Base-by-base conservation (phyloP, 2,113 vertebrate genomes). In the Salvelinus fontinalis region DNA sequence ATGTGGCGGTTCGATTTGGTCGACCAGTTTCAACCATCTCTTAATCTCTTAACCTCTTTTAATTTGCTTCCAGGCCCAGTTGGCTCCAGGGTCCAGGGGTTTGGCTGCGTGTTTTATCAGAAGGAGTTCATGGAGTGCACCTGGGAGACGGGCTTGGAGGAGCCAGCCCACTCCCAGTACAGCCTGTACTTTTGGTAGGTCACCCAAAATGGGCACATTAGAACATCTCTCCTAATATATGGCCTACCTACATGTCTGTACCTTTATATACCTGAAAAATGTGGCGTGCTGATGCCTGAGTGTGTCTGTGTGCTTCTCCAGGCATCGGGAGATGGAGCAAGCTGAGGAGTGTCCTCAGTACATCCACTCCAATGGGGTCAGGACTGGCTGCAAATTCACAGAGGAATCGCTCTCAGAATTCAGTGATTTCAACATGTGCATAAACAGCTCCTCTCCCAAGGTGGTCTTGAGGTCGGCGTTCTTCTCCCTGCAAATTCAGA, bases 371-470 rank as follows among this genome's bases (percentile, higher is more conserved):
- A 62, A 65, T 0, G 89, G 89, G 0, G 1, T 73, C 34, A 92
- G 91, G 9, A 44, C 67, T 0, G 95, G 96, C 76, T 98, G 97
- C 67, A 75, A 31, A 8, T 90, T 97, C 79, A 82, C 84, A 0
- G 80, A 73, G 8, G 83, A 87, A 13, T 75, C 83, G 16, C 89
- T 94, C 67, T 86, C 94, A n/a, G 90, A 93, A 3, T 98, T 95
- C 79, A 92, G 77, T n/a, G 92, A 96, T 11, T 93, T 98, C 62
- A 94, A 89, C 76, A 70, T 98, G 1, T 96, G 95, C 76, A 91
- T 98, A 39, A 98, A 97, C 11, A 95, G 95, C 1, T 94, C 95
- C 0, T 92, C 90, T 0, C 22, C 84, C 5, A 74, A 75, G 3
- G 79, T 82, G 0, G 60, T 39, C 1, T 82, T 97, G 20, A 84